These are phyloP conservation scores for Chaetodon auriga DNA, from an alignment of 2,113 vertebrate genomes.

Conservation along the genomic window DNA sequence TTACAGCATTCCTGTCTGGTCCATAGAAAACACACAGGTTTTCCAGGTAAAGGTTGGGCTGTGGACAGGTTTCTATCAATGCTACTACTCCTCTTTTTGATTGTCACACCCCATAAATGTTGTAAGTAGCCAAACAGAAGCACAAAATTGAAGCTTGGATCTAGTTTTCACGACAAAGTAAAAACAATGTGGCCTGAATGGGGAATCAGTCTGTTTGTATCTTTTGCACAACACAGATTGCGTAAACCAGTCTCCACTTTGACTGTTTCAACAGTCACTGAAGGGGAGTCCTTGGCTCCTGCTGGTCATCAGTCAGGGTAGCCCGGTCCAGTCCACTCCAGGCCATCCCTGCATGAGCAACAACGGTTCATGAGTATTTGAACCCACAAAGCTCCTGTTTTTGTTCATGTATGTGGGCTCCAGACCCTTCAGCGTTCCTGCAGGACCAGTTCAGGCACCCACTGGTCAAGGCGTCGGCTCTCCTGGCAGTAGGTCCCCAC, in stretches of 20 bases:
- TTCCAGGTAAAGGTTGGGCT: conserved; percentile 42
- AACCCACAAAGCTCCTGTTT: conserved; percentile 22
- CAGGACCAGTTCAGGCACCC: conserved; percentile 90
- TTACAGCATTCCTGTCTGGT: conserved; percentile 62
- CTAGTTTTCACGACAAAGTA: conserved; percentile 19
- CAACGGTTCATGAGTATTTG: conserved; percentile 20
- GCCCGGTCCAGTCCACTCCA: background rate
- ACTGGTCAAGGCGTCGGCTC: conserved; percentile 89
- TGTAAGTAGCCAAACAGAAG: conserved; percentile 25
- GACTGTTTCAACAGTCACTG: conserved; percentile 17
- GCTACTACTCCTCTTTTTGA: conserved; percentile 13
- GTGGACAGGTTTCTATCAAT: conserved; percentile 35
- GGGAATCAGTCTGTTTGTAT: conserved; percentile 11
- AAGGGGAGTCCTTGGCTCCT: conserved; percentile 4
- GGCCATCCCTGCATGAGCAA: conserved; percentile 23
- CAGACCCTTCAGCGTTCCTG: conserved; percentile 86
- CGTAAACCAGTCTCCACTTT: conserved; percentile 25
- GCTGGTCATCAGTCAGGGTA: conserved; percentile 25
- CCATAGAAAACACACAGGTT: conserved; percentile 29
- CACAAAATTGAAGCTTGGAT: conserved; percentile 6
- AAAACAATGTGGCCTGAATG: conserved; percentile 15
- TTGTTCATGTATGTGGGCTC: background rate
- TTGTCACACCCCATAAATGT: conserved; percentile 3
- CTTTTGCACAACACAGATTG: conserved; percentile 31
- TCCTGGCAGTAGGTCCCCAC: conserved; percentile 91